Evolutionary conservation across 2,888 invertebrate species (phyloP).

Genomic region (Lampropteryx suffumata): DNA sequence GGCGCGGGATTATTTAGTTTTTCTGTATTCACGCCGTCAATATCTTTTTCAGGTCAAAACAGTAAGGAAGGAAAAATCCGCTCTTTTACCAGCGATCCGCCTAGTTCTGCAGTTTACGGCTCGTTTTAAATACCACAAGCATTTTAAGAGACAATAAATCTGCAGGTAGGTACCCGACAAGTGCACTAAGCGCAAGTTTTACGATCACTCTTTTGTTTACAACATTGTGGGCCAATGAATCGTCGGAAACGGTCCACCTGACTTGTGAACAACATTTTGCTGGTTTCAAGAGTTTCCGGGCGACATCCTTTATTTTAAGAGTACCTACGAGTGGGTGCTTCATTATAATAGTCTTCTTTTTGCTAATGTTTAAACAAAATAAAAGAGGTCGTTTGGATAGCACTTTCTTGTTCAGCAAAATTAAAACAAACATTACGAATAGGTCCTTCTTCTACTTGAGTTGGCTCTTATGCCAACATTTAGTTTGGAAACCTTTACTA

Average conservation of each 20-base stretch:
- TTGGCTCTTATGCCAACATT: constrained; percentile 7
- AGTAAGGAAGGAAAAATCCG: constrained; percentile 15
- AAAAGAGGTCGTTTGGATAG: background rate
- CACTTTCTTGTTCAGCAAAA: constrained; percentile 1
- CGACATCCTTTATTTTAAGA: constrained; percentile 35
- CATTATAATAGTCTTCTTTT: constrained; percentile 34
- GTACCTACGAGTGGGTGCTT: constrained; percentile 40
- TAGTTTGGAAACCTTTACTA: background rate
- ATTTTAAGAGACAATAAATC: constrained; percentile 36
- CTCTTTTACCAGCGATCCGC: constrained; percentile 31
- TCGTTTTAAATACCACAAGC: constrained; percentile 30
- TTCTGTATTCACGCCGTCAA: too few species aligned
- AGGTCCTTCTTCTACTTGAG: background rate
- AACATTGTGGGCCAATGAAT: constrained; percentile 44
- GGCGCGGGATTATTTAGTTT: too few species aligned
- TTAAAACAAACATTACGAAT: background rate
- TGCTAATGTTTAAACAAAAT: constrained; percentile 16
- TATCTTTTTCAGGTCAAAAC: constrained; percentile 12
- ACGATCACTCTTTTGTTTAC: constrained; percentile 50
- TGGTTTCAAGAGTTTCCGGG: constrained; percentile 35
- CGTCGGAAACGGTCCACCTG: constrained; percentile 49
- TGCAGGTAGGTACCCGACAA: constrained; percentile 42
- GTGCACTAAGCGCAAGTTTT: constrained; percentile 45
- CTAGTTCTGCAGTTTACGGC: constrained; percentile 19
- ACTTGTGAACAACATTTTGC: constrained; percentile 42